Evolutionary conservation across 2,797 vertebrate genomes (phyloP), one percentile per base, ranked within the genome.

Genomic region (Coracias cyanogaster): DNA sequence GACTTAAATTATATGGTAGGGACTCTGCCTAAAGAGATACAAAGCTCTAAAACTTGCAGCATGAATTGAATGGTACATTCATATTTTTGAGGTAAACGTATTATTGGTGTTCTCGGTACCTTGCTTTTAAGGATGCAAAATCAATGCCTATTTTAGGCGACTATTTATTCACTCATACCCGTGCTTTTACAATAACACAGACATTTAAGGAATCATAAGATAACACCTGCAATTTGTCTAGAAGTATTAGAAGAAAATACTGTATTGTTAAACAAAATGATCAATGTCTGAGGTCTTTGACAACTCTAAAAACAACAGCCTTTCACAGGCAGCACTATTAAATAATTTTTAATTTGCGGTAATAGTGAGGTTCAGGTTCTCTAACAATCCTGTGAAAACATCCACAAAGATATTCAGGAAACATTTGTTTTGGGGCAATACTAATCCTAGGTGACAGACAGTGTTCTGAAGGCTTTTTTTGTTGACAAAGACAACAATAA

Each of bases 281-380:
- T 91, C 73, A 15, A 51, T 46, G 71, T 92, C 65, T 93, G 66
- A 95, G 48, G 48, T 55, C 72, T 72, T 52, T 86, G 87, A 88
- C 90, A 92, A 80, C 55, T 90, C 54, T 69, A 64, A 71, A 92
- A 69, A 61, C 64, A 90, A 46, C 48, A 89, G 48, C 41, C 55
- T 88, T 96, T 93, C 90, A 78, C 52, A 92, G 65, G 60, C 41
- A 94, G 54, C 21, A 35, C 67, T 85, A 58, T 83, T 82, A 89
- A 95, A 84, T 90, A 73, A 74, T 93, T 87, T 72, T 95, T 95
- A 95, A 94, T 93, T 95, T 94, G 80, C n/a, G 81, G 58, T 90
- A 93, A 77, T 94, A 81, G 67, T 69, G 51, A 16, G 46, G 73
- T 74, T 93, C 93, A 86, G 60, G 31, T 94, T 94, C 73, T 90